A percentile compares a stretch with the other conserved stretches of the same genome.
Evolutionary conservation across 1,140 invertebrate species (phyloP).

Genomic region (Helicorthomorpha holstii): DNA sequence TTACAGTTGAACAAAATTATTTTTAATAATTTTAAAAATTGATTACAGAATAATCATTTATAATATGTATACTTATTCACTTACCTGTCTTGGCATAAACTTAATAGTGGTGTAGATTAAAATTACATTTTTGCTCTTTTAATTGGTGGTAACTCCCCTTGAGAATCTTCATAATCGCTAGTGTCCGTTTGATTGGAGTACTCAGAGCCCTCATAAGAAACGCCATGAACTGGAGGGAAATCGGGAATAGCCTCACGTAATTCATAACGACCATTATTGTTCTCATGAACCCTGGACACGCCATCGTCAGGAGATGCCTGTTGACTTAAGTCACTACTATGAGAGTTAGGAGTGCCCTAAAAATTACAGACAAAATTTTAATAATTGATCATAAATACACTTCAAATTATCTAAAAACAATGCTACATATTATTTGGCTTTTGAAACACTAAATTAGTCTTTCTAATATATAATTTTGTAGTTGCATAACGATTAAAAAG

Average conservation of each 20-base stretch:
- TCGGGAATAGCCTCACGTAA: conserved; percentile 26
- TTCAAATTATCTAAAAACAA: not conserved
- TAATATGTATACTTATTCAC: too few relatives aligned
- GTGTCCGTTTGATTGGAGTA: conserved; percentile 12
- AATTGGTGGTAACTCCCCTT: conserved; percentile 12
- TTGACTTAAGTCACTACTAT: conserved; percentile 14
- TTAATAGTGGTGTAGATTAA: too few relatives aligned
- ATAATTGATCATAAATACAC: not conserved
- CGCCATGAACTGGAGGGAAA: conserved; percentile 21
- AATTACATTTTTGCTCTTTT: conserved; percentile 8
- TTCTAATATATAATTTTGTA: too few relatives aligned
- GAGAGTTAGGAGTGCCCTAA: conserved; percentile 17
- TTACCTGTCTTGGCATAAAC: too few relatives aligned
- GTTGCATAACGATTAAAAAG: too few relatives aligned
- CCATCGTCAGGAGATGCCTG: conserved; percentile 9
- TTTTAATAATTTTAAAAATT: too few relatives aligned
- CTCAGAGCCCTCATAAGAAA: conserved; percentile 17
- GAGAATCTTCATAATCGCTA: conserved; percentile 20
- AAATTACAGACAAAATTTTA: not conserved
- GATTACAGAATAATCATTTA: too few relatives aligned
- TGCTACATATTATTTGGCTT: not conserved
- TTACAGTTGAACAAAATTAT: too few relatives aligned
- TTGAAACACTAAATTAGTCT: not conserved
- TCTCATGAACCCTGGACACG: conserved; percentile 10
- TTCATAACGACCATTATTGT: conserved; percentile 5